These are phyloP conservation scores for Morpho deidamia DNA, from an alignment of 2,888 invertebrate genomes.

Conservation along the genomic window DNA sequence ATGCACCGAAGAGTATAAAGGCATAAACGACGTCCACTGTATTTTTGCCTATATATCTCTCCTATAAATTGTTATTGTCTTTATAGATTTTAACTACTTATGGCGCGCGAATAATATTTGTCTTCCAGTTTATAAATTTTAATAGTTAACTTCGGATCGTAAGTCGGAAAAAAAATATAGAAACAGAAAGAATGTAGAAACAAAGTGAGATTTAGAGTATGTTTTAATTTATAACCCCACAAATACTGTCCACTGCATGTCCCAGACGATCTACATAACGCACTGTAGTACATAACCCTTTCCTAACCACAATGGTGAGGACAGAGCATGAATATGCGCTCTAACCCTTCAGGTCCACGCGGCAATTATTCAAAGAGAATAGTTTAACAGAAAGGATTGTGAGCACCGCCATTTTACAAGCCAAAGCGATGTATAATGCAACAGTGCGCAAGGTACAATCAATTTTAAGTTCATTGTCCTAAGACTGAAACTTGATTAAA, in stretches of 20 bases:
- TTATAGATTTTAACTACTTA: too few species aligned
- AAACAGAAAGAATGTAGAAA: not conserved
- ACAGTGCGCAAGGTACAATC: conserved; percentile 15
- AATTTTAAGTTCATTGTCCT: conserved; percentile 5
- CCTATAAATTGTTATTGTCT: too few species aligned
- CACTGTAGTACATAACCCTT: conserved; percentile 26
- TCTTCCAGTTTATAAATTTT: too few species aligned
- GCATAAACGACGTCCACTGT: too few species aligned
- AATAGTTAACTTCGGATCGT: too few species aligned
- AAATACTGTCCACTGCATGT: conserved; percentile 19
- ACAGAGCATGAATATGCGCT: conserved; percentile 70
- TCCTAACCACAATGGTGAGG: conserved; percentile 65
- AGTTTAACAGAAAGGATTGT: conserved; percentile 79
- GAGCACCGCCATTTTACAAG: conserved; percentile 39
- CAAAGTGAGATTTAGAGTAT: not conserved
- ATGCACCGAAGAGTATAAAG: too few species aligned
- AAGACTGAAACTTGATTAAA: conserved; percentile 27
- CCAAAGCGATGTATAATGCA: conserved; percentile 29
- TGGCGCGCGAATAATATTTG: too few species aligned
- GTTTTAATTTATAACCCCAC: conserved; percentile 7
- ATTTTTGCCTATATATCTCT: too few species aligned
- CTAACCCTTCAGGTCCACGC: conserved; percentile 76
- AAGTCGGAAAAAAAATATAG: not conserved
- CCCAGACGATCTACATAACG: conserved; percentile 19
- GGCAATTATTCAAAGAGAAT: conserved; percentile 80